Conservation (phyloP, 2,797 vertebrate genomes). For the Bucorvus abyssinicus region DNA sequence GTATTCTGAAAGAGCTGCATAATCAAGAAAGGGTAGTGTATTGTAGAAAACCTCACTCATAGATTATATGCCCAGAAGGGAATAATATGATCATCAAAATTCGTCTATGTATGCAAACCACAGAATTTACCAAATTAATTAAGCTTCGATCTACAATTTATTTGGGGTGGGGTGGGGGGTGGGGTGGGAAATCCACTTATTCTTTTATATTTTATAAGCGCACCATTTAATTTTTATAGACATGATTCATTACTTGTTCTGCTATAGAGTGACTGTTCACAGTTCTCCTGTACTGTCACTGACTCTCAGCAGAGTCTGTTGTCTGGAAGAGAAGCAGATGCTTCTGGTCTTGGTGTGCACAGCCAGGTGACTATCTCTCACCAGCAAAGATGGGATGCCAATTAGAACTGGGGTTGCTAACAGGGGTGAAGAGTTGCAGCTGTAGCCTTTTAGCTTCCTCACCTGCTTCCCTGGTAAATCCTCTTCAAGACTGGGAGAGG, state of each 20-base stretch:
- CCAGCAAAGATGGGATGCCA: background rate
- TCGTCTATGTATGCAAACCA: background rate
- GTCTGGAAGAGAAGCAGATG: background rate
- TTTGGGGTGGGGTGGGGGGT: no score
- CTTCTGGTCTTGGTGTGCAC: background rate
- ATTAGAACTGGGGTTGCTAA: background rate
- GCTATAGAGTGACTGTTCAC: no score
- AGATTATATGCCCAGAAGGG: background rate
- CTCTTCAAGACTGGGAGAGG: background rate
- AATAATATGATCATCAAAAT: background rate
- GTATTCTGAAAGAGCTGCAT: background rate
- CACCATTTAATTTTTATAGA: background rate
- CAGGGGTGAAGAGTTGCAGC: background rate
- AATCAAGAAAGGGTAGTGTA: background rate
- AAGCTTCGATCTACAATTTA: background rate
- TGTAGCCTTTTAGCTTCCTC: background rate
- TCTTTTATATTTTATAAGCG: background rate
- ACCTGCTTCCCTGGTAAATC: background rate
- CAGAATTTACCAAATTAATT: conserved; percentile 15
- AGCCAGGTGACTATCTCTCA: background rate
- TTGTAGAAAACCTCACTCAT: background rate
- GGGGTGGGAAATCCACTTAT: background rate
- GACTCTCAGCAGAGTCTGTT: background rate
- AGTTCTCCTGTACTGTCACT: background rate
- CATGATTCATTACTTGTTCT: background rate